Base-by-base conservation (phyloP, 1,140 invertebrate species). In the Drosophila trapezifrons region DNA sequence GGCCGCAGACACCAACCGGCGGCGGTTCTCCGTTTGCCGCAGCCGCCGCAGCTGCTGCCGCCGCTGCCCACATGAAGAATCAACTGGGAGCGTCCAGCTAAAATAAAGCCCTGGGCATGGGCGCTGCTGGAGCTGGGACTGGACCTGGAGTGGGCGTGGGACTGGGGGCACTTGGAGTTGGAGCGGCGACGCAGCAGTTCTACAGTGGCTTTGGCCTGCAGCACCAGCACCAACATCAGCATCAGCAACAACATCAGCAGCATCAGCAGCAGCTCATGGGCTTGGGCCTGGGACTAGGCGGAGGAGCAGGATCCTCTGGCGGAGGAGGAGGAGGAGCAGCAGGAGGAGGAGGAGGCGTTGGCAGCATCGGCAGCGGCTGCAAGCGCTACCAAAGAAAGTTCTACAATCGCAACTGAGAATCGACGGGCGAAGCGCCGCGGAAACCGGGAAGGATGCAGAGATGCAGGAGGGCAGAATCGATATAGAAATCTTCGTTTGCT, bases 361-460 rank as follows among this genome's bases (percentile, higher is more conserved):
- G 85, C 74, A 79, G 86, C 81, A 78, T 80, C 47, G 67, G 87
- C 42, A 87, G 76, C 78, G 81, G 82, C 78, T 91, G 90, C 73
- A 91, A 82, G 65, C 83, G 90, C 86, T 91, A 91, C 77, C 90
- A 91, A 89, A 90, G 90, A 86, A 91, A 91, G 83, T 91, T 91
- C 64, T 91, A 91, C 66, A 82, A 86, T 72, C 90, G 90, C 82
- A 86, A 91, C 74, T 91, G 55, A 79, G 20, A 32, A 20, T 27
- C 57, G 42, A 37, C 15, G 43, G 20, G 17, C 27, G 47, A 54
- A 9, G 5, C 18, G 18, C 27, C 27, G 17, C 17, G 29, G 20
- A 25, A 38, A 18, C 9, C 25, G 29, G 56, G 42, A 40, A 29
- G 27, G 15, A 22, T 46, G 47, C 20, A 54, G 29, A 38, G 37